Evolutionary conservation across 2,113 vertebrate species (phyloP).

Genomic region (Picathartes gymnocephalus): DNA sequence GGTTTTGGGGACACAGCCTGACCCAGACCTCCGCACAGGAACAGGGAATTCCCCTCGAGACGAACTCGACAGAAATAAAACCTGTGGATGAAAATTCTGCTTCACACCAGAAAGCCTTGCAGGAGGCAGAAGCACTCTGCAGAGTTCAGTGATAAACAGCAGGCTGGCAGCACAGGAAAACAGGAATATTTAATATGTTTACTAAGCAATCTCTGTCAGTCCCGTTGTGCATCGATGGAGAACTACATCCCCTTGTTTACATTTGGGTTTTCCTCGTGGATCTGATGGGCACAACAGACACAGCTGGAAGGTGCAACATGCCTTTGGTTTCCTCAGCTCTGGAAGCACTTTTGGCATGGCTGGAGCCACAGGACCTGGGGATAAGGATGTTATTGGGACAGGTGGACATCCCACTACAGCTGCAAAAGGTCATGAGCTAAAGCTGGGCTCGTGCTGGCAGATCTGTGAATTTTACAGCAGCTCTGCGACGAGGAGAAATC

Average conservation of each 20-base stretch:
- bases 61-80: not conserved
- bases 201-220: conserved; percentile 19
- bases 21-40: not conserved
- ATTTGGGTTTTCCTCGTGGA: not conserved
- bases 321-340: conserved; percentile 22
- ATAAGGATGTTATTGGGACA: not conserved
- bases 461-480: not conserved
- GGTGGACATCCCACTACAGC: not conserved
- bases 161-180: conserved; percentile 56
- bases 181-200: conserved; percentile 38
- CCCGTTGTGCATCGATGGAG: not conserved
- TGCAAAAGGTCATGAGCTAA: not conserved
- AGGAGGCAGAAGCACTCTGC: not conserved
- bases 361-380: not conserved
- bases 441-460: not conserved
- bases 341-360: not conserved
- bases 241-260: not conserved
- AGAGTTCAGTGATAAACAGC: conserved; percentile 45
- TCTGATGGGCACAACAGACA: conserved; percentile 11
- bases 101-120: not conserved
- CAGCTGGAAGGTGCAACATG: conserved; percentile 1
- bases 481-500: not conserved
- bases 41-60: not conserved
- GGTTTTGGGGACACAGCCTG: not conserved
- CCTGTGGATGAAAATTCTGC: not conserved